phyloP scores from a whole-genome alignment of 2,113 vertebrate species.

The Ptyas mucosa region DNA sequence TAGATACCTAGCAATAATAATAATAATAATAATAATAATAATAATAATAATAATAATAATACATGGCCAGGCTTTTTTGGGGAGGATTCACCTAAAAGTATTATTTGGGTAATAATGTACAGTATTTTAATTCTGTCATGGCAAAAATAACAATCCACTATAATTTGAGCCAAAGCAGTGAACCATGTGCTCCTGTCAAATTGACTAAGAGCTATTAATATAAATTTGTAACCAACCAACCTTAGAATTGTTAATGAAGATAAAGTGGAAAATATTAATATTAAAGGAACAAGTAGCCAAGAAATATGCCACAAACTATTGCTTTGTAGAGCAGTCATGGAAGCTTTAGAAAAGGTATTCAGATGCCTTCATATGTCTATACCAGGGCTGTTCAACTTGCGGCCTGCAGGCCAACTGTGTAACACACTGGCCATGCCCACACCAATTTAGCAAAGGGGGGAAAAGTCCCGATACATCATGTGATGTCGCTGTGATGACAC shows the following conservation, averaged over 20 bases:
- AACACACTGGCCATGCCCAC: no score
- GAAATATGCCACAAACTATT: not conserved
- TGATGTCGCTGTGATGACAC: no score
- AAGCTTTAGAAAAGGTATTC: not conserved
- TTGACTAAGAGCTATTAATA: not conserved
- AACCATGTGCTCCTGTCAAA: not conserved
- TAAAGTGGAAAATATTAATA: not conserved
- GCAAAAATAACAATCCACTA: not conserved
- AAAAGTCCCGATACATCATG: no score
- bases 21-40: rapidly evolving
- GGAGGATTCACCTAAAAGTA: not conserved
- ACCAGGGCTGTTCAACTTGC: no score
- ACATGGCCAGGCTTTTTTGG: not conserved
- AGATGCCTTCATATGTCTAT: not conserved
- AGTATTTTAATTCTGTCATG: not conserved
- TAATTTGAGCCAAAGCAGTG: not conserved
- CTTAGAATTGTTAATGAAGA: not conserved
- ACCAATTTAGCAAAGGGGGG: no score
- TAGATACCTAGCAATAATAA: rapidly evolving
- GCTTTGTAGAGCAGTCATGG: not conserved
- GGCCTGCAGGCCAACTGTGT: no score
- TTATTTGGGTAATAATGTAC: not conserved
- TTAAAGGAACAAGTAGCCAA: not conserved
- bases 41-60: rapidly evolving
- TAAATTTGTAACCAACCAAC: not conserved